Base-by-base conservation (phyloP, 2,888 invertebrate species). In the Trichogramma dendrolimi region DNA sequence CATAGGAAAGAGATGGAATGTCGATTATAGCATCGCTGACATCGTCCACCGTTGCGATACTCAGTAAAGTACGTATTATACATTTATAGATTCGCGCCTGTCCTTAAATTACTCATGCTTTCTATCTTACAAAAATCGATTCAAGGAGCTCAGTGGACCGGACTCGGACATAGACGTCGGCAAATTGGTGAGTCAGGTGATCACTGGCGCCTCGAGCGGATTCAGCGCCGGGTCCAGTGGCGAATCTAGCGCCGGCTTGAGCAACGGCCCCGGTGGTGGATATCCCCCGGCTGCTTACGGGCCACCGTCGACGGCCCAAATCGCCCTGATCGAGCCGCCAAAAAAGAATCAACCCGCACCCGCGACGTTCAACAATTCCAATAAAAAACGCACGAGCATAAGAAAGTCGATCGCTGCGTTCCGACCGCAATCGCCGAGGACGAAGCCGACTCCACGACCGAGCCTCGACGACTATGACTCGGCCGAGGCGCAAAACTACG, bases 141-240 rank as follows among this genome's bases (percentile, higher is more conserved):
- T 64, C 4, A 49, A 79, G 78, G 73, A 72, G 63, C 53, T 72
- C n/a, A 55, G 67, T 8, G 5, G 14, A 5, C 63, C 58, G 49
- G 68, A 60, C 54, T 61, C 49, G 41, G 69, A 53, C 4, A 70
- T 73, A 1, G 78, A 79, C 58, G 5, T 77, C 0, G 71, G 72
- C 4, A 68, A 70, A 4, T 56, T 79, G 4, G 69, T 79, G 7
- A 71, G 72, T 39, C 71, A 76, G 4, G 64, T 79, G n/a, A 67
- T 78, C 7, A 71, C 75, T 4, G 78, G 79, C n/a, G 67, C 72
- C 2, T 60, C 75, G 5, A 70, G 76, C 4, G 79, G 79, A 0
- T 67, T 75, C 0, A 79, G 78, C 55, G 74, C 75, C 1, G 77
- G 76, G 6, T 66, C 75, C 2, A 78, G 73, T 42, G 72, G 71